Evolutionary conservation across 2,888 invertebrate species (phyloP).

Genomic region (Sminthurinus aureus): DNA sequence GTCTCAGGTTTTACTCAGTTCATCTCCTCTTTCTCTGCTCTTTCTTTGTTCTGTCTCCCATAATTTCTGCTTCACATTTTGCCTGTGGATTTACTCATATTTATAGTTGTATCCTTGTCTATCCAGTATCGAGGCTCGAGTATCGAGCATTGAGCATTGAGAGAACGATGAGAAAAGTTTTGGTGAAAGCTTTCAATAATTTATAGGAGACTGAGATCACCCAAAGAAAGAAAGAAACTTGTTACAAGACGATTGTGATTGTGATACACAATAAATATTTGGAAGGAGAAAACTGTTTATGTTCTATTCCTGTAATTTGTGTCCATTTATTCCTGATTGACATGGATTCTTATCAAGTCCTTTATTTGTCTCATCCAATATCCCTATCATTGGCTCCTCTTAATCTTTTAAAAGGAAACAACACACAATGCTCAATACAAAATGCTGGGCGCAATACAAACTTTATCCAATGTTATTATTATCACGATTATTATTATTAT

Average conservation of each 20-base stretch:
- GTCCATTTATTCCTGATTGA: conserved; percentile 27
- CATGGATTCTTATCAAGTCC: conserved; percentile 5
- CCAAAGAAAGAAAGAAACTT: neutral
- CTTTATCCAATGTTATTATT: neutral
- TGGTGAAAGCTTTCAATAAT: conserved; percentile 29
- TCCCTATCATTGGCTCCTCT: neutral
- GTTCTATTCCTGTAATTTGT: conserved; percentile 22
- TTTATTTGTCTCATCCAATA: neutral
- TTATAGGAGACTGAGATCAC: conserved; percentile 3
- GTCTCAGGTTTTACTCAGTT: neutral
- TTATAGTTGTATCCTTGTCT: neutral
- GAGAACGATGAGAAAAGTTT: conserved; percentile 34
- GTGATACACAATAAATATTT: no score
- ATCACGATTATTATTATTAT: neutral
- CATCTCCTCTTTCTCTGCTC: conserved; percentile 11
- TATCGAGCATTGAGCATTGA: neutral
- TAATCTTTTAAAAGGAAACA: no score
- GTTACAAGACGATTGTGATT: neutral
- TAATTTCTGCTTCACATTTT: no score
- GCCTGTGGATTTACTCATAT: neutral
- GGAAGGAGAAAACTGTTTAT: neutral
- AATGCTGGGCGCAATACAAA: no score
- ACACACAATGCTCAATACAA: no score
- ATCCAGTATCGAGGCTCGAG: neutral
- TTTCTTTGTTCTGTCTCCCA: no score